Conservation (phyloP, 1,140 invertebrate species). For the Drosophila bocki region DNA sequence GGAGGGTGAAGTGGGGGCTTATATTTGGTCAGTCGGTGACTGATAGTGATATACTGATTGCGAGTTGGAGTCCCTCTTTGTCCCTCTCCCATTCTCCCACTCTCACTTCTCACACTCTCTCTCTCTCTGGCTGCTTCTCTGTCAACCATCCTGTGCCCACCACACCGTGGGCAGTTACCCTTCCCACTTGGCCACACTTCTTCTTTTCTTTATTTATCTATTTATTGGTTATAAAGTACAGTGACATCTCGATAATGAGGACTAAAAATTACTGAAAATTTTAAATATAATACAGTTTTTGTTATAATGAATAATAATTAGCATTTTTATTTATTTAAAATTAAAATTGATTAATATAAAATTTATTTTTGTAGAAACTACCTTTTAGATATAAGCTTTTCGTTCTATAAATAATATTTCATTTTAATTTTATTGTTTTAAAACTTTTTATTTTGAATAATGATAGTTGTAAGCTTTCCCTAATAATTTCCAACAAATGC, state of each 20-base stretch:
- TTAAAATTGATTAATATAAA: background rate
- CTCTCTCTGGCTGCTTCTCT: conserved; percentile 1
- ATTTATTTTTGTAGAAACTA: no score
- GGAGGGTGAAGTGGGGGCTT: background rate
- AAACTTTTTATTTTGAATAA: background rate
- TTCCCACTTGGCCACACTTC: conserved; percentile 14
- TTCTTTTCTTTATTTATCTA: conserved; percentile 34
- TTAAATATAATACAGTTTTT: background rate
- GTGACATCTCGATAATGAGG: background rate
- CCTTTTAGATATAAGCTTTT: background rate
- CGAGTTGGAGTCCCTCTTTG: conserved; percentile 29
- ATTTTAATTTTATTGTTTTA: background rate
- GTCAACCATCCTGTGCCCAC: conserved; percentile 22
- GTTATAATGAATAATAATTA: background rate
- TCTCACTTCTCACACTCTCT: conserved; percentile 9
- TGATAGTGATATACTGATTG: conserved; percentile 50
- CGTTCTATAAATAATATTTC: background rate
- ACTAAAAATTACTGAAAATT: background rate
- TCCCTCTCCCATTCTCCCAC: conserved; percentile 13
- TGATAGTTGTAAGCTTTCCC: background rate
- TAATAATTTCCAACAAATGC: background rate
- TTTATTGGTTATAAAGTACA: conserved; percentile 51
- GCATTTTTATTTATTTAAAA: background rate
- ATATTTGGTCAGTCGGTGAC: conserved; percentile 61
- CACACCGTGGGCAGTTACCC: conserved; percentile 36